Evolutionary conservation across 2,113 vertebrate genomes (phyloP).

Genomic region (Tinamus guttatus): DNA sequence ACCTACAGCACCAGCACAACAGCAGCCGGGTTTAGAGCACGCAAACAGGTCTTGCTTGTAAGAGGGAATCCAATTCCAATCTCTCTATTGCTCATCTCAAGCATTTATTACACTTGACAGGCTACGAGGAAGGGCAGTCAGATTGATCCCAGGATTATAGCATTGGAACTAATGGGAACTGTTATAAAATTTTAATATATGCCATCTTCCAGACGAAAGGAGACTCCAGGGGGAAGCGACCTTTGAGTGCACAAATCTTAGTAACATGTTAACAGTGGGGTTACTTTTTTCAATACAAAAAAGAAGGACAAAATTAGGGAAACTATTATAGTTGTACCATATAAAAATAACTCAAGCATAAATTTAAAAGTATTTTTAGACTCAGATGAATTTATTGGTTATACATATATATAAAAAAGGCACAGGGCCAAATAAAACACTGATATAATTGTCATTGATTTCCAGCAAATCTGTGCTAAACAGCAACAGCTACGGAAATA

Average conservation of each 20-base stretch:
- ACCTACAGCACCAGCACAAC: neutral
- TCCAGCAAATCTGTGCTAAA: neutral
- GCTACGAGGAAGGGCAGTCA: constrained; percentile 18
- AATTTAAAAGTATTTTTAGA: neutral
- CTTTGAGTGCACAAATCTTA: constrained; percentile 24
- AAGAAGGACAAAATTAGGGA: neutral
- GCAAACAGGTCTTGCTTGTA: neutral
- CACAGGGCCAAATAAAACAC: neutral
- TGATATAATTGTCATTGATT: neutral
- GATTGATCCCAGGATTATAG: constrained; percentile 22
- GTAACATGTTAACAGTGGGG: neutral
- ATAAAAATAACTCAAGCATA: neutral
- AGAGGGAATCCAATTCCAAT: neutral
- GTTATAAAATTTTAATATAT: constrained; percentile 62
- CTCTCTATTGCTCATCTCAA: constrained; percentile 14
- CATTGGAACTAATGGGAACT: constrained; percentile 9
- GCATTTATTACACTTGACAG: constrained; percentile 1
- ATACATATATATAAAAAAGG: neutral
- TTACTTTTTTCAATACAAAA: constrained; percentile 24
- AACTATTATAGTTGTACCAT: neutral
- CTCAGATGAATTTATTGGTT: neutral
- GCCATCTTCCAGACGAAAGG: constrained; percentile 49
- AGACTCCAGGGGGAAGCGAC: constrained; percentile 25
- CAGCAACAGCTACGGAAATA: neutral
- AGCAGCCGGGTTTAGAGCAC: neutral